These are phyloP conservation scores for Hafferia zeledoni DNA, from an alignment of 2,797 vertebrate genomes.

Conservation along the genomic window DNA sequence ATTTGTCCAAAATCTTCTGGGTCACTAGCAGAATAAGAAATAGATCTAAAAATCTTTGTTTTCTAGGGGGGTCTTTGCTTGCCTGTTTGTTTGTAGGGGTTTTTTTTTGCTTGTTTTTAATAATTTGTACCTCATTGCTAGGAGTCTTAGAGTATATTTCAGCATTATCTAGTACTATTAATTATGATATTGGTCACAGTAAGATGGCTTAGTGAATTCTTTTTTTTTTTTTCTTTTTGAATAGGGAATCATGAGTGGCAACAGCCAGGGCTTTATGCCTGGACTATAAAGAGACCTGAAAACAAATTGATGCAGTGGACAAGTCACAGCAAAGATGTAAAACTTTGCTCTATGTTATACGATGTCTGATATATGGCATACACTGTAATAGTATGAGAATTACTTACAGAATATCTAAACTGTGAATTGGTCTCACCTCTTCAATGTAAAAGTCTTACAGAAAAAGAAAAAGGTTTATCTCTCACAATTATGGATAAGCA, in stretches of 20 bases:
- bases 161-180: neutral
- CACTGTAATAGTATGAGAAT: neutral
- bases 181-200: neutral
- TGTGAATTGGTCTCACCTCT: neutral
- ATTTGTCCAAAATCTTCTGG: neutral
- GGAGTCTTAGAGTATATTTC: neutral
- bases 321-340: neutral
- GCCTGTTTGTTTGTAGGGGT: too few species aligned
- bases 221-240: neutral
- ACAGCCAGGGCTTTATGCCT: neutral
- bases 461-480: neutral
- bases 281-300: neutral
- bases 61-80: neutral
- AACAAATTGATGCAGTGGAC: neutral
- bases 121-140: neutral
- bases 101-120: neutral
- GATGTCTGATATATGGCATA: neutral
- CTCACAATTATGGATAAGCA: neutral
- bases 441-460: neutral
- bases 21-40: neutral
- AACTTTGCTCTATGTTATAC: neutral
- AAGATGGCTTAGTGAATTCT: neutral
- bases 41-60: neutral
- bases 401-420: neutral
- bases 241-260: fast-evolving